Evolutionary conservation across 2,113 vertebrate species (phyloP), one percentile per base, ranked within the genome.

Genomic region (Lagenorhynchus albirostris): DNA sequence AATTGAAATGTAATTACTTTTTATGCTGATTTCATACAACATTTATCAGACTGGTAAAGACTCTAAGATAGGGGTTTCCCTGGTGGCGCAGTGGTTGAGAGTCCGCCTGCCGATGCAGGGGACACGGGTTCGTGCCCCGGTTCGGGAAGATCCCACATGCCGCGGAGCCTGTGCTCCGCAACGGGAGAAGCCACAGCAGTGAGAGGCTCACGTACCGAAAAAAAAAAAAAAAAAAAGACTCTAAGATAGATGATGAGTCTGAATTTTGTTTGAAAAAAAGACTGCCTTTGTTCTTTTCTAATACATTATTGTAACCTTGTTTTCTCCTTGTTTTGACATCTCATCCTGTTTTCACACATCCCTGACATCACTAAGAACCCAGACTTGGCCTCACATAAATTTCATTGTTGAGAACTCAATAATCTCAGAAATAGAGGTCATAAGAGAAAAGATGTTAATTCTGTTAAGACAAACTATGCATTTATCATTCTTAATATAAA

Each of bases 1-100:
- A 60, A 90, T 12, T 95, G 80, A 95, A 96, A 67, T 95, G 80
- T 84, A 97, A 95, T 97, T 95, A 41, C 8, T 96, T 83, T 96
- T 97, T 92, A 97, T 97, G 94, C 96, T 97, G 95, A 97, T 96
- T 96, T 98, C 96, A 98, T 97, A 96, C 94, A 92, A 68, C 96
- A 97, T 98, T 98, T 95, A 96, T 97, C 96, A 97, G 80, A 95
- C 74, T 93, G 83, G 58, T 74, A 95, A 93, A 89, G 60, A n/a
- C 83, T 89, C 18, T 77, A 77, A 82, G 85, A 91, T 63, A 85
- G 85, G 9, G 44, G 9, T 10, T 47, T 47, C 44, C 44, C 44
- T 44, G 2, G 44, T 44, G 44, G 44, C 2, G 8, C 44, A 44
- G 44, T 44, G 44, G 44, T 47, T 10, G 44, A 47, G 44, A 47